A percentile compares a stretch with the other conserved stretches of the same genome.
Evolutionary conservation across 2,113 vertebrate species (phyloP).

Genomic region (Parus major): DNA sequence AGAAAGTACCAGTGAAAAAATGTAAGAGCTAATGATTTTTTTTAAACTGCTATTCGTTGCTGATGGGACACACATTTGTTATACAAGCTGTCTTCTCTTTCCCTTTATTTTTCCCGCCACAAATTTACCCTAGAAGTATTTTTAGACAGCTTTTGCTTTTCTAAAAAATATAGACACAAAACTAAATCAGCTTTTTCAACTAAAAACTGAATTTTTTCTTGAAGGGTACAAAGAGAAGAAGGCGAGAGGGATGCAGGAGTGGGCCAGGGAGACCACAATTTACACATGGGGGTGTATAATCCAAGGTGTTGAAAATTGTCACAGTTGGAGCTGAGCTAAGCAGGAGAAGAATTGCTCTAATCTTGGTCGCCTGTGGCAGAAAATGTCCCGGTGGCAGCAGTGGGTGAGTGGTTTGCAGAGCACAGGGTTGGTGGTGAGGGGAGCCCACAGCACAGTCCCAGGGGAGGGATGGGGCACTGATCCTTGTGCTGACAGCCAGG

Average conservation of each 20-base stretch:
- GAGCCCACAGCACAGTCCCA: rapidly evolving
- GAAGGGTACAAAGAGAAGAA: neutral
- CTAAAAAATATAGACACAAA: neutral
- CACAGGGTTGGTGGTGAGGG: neutral
- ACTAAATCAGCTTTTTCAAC: neutral
- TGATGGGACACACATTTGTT: neutral
- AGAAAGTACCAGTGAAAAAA: neutral
- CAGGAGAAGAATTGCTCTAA: neutral
- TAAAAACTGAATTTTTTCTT: neutral
- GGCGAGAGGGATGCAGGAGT: neutral
- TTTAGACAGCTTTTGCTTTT: neutral
- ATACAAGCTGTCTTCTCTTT: neutral
- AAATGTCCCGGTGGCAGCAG: neutral
- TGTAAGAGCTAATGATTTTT: neutral
- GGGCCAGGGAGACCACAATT: neutral
- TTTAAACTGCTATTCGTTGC: neutral
- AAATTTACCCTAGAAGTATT: neutral
- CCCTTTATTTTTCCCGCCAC: neutral
- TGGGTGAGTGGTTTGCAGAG: neutral
- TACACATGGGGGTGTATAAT: rapidly evolving
- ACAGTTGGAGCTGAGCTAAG: neutral
- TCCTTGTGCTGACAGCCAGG: neutral
- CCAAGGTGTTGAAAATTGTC: neutral
- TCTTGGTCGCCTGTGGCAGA: neutral
- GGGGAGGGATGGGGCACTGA: rapidly evolving